These are phyloP conservation scores for Fragum sueziense DNA, from an alignment of 2,888 invertebrate genomes.

Conservation along the genomic window DNA sequence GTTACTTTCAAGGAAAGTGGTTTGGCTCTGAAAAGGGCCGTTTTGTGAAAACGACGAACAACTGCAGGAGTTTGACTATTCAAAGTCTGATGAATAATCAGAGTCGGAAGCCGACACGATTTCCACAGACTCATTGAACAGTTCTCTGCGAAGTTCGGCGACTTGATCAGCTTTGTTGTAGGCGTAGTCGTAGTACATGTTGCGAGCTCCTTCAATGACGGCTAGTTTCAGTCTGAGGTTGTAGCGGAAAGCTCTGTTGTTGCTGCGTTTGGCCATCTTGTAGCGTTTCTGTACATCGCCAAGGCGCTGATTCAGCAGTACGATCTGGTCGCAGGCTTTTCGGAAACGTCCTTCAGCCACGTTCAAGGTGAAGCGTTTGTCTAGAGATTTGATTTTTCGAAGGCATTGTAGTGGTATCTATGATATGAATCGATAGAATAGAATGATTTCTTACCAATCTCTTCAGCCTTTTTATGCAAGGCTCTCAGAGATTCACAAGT, in stretches of 20 bases:
- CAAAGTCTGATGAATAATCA: constrained; percentile 32
- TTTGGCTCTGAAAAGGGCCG: constrained; percentile 54
- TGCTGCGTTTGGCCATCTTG: constrained; percentile 63
- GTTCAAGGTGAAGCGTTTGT: constrained; percentile 31
- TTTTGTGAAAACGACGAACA: constrained; percentile 25
- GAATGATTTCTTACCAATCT: background rate
- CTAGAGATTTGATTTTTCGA: constrained; percentile 35
- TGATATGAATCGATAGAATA: background rate
- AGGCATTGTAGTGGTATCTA: constrained; percentile 16
- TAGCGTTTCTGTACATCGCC: constrained; percentile 67
- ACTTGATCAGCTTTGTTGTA: constrained; percentile 69
- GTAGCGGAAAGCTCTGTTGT: constrained; percentile 70
- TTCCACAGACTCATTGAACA: constrained; percentile 55
- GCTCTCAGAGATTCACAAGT: background rate
- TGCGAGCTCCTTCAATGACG: constrained; percentile 70
- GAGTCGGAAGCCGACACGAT: constrained; percentile 43
- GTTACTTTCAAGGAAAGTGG: background rate
- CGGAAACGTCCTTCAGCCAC: constrained; percentile 62
- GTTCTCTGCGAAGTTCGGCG: constrained; percentile 57
- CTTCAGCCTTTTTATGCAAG: background rate
- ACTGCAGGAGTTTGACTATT: background rate
- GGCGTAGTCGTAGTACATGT: constrained; percentile 75
- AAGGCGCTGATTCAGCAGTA: constrained; percentile 67
- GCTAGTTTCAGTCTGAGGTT: constrained; percentile 69
- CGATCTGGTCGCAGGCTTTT: constrained; percentile 71